Evolutionary conservation across 2,797 vertebrate genomes (phyloP).

Genomic region (Heterohyrax brucei): DNA sequence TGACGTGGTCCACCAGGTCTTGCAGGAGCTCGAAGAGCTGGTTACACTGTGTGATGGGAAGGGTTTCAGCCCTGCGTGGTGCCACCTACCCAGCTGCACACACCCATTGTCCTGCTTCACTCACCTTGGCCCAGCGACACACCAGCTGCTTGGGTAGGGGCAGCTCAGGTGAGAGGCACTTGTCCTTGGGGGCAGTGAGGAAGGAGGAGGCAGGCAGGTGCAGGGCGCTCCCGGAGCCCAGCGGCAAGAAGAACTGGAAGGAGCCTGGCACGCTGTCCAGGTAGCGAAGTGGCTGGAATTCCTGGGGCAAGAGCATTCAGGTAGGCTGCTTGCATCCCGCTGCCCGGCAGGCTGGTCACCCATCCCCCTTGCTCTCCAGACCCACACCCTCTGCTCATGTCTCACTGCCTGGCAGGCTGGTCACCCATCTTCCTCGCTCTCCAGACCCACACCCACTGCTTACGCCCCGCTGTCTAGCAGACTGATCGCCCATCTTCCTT

Average conservation of each 20-base stretch:
- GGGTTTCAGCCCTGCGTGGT: neutral
- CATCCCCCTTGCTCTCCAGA: neutral
- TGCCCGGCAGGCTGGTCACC: neutral
- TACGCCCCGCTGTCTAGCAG: neutral
- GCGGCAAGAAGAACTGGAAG: slow-evolving; percentile 95
- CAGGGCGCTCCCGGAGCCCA: slow-evolving; percentile 92
- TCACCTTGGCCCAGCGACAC: slow-evolving; percentile 97
- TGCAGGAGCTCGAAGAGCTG: slow-evolving; percentile 98
- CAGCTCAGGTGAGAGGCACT: slow-evolving; percentile 92
- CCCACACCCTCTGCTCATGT: slow-evolving; percentile 88
- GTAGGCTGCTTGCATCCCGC: neutral
- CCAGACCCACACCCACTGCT: slow-evolving; percentile 83
- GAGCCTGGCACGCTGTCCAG: slow-evolving; percentile 93
- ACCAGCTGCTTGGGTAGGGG: slow-evolving; percentile 94
- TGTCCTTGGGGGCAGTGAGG: slow-evolving; percentile 93
- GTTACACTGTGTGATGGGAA: slow-evolving; percentile 93
- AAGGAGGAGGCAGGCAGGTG: slow-evolving; percentile 94
- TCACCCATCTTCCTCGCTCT: neutral
- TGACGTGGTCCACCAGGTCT: slow-evolving; percentile 98
- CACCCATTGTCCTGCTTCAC: neutral
- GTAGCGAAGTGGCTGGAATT: slow-evolving; percentile 92
- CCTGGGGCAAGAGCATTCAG: slow-evolving; percentile 87
- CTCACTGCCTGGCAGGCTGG: neutral
- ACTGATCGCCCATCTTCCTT: neutral
- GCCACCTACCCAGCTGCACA: neutral